These are phyloP conservation scores for Caranx ignobilis DNA, from an alignment of 2,113 vertebrate genomes.

Conservation along the genomic window DNA sequence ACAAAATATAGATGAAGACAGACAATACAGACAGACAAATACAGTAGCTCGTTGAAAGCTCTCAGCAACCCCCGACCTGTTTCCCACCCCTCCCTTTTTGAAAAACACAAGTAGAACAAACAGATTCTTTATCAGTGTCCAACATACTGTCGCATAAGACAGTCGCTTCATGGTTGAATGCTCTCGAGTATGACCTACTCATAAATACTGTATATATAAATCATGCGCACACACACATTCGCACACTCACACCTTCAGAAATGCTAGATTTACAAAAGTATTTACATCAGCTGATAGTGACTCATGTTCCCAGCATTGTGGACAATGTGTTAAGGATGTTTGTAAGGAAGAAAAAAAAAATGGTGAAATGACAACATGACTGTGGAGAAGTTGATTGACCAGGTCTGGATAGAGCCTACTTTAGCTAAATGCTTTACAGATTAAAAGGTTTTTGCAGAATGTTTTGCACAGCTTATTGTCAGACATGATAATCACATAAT, in stretches of 20 bases:
- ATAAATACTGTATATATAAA: conserved; percentile 69
- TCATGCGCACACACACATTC: conserved; percentile 34
- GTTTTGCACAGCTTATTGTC: background rate
- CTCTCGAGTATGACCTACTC: conserved; percentile 37
- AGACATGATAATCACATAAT: conserved; percentile 14
- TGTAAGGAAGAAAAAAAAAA: background rate
- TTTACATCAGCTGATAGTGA: conserved; percentile 67
- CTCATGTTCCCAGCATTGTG: conserved; percentile 72
- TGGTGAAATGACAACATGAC: background rate
- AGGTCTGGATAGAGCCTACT: background rate
- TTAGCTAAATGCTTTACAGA: conserved; percentile 8
- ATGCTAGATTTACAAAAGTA: conserved; percentile 56
- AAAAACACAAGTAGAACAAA: conserved; percentile 40
- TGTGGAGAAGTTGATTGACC: background rate
- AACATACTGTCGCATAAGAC: conserved; percentile 43
- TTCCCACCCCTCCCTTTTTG: conserved; percentile 7
- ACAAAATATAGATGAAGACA: background rate
- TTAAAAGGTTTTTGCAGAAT: background rate
- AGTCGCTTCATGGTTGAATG: conserved; percentile 24
- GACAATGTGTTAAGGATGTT: conserved; percentile 10
- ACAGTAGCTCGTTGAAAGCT: conserved; percentile 10
- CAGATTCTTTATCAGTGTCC: conserved; percentile 2
- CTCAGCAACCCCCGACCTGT: background rate
- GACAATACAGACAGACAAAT: background rate
- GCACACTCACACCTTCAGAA: conserved; percentile 28